phyloP scores from a whole-genome alignment of 2,888 invertebrate species.

The Netelia inedita region DNA sequence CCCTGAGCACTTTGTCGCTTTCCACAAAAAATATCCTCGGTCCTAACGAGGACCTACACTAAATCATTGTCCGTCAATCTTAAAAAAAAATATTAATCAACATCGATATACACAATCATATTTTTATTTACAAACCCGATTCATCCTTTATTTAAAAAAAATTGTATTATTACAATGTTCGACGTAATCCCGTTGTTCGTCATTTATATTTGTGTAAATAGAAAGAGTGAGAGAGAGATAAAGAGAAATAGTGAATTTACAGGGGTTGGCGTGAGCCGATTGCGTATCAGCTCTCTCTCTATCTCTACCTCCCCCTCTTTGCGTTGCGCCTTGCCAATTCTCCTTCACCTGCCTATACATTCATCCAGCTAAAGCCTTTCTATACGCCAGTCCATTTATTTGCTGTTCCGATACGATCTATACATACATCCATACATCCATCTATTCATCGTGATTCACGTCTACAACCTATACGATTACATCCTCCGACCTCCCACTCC shows the following conservation, averaged over 20 bases:
- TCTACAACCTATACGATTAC: slow-evolving; percentile 22
- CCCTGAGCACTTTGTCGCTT: neutral
- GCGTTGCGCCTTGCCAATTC: slow-evolving; percentile 29
- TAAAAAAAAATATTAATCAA: neutral
- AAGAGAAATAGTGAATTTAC: neutral
- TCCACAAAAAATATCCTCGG: neutral
- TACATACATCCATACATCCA: slow-evolving; percentile 9
- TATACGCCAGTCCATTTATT: slow-evolving; percentile 52
- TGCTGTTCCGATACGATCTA: slow-evolving; percentile 43
- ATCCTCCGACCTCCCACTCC: neutral
- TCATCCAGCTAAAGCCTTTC: slow-evolving; percentile 31
- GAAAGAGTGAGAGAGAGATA: neutral
- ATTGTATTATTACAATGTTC: too few relatives aligned
- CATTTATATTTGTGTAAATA: too few relatives aligned
- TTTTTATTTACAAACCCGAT: too few relatives aligned
- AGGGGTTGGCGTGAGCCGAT: slow-evolving; percentile 33
- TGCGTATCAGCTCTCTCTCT: slow-evolving; percentile 29
- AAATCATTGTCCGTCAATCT: slow-evolving; percentile 35
- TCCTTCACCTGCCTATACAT: slow-evolving; percentile 46
- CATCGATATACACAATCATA: too few relatives aligned
- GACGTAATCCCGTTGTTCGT: too few relatives aligned
- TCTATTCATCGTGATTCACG: slow-evolving; percentile 37
- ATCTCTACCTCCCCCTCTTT: neutral
- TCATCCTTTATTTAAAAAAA: too few relatives aligned
- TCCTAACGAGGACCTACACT: neutral